A percentile compares a stretch with the other conserved stretches of the same genome.
These are phyloP conservation scores for Zeugodacus cucurbitae DNA, from an alignment of 1,140 invertebrate genomes.

Conservation along the genomic window DNA sequence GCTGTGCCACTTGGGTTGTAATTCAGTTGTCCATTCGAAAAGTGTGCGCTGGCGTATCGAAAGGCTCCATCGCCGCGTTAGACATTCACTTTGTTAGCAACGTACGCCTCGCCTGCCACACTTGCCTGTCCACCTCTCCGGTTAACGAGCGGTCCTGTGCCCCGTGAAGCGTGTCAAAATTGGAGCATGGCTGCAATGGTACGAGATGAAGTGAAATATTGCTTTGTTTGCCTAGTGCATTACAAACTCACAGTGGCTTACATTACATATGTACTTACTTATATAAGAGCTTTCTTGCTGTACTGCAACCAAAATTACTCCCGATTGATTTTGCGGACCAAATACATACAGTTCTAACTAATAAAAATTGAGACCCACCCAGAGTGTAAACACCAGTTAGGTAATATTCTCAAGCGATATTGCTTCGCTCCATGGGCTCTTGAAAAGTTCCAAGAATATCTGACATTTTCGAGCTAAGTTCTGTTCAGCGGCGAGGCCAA, in stretches of 20 bases:
- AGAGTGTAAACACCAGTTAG: too few relatives aligned
- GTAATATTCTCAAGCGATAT: too few relatives aligned
- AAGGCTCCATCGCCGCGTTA: background rate
- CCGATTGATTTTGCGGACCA: background rate
- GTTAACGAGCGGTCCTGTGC: background rate
- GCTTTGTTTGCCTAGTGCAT: conserved; percentile 6
- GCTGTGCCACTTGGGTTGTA: background rate
- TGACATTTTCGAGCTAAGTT: too few relatives aligned
- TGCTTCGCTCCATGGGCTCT: too few relatives aligned
- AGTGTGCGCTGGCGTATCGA: conserved; percentile 17
- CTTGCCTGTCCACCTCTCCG: background rate
- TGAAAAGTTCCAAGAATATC: too few relatives aligned
- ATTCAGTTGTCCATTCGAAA: conserved; percentile 19
- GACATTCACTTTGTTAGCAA: background rate
- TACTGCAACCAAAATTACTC: background rate
- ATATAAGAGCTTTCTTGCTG: background rate
- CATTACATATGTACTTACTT: background rate
- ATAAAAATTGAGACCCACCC: too few relatives aligned
- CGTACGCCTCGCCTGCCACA: background rate
- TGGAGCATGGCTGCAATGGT: background rate
- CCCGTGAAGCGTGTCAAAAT: conserved; percentile 28
- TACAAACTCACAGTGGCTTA: background rate
- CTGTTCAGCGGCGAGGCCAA: too few relatives aligned
- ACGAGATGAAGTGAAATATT: background rate
- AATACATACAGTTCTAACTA: background rate